Percentiles rank a stretch among this genome's conserved stretches.
These are phyloP conservation scores for Drosophila punjabiensis DNA, from an alignment of 1,140 invertebrate genomes.

Conservation along the genomic window DNA sequence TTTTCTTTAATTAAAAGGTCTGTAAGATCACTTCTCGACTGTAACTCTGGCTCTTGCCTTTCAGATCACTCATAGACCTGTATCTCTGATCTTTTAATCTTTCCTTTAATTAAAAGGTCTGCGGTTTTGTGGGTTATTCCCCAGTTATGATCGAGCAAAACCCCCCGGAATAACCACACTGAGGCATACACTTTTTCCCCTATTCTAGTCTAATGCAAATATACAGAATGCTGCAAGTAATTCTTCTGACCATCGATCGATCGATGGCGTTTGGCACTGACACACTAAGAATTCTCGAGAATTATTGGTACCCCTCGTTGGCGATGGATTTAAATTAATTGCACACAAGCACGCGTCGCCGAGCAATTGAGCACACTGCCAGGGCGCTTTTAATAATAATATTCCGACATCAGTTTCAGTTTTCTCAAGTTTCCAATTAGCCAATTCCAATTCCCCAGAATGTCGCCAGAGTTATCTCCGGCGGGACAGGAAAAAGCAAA, in stretches of 20 bases:
- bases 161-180: conserved; percentile 18
- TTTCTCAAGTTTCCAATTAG: conserved; percentile 35
- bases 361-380: conserved; percentile 28
- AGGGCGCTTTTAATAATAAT: conserved; percentile 6
- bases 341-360: conserved; percentile 39
- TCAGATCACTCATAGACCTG: neutral
- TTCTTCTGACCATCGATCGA: conserved; percentile 14
- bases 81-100: neutral
- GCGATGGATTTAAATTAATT: conserved; percentile 43
- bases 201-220: neutral
- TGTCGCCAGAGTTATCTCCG: conserved; percentile 1
- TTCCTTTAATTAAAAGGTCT: neutral
- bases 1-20: no score
- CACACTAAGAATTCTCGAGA: conserved; percentile 42
- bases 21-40: no score
- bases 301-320: conserved; percentile 13
- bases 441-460: conserved; percentile 33
- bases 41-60: no score
- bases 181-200: conserved; percentile 15
- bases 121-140: conserved; percentile 21
- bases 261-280: conserved; percentile 48
- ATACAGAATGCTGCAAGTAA: conserved; percentile 10
- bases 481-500: conserved; percentile 2
- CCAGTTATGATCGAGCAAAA: neutral
- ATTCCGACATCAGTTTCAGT: neutral